Evolutionary conservation across 2,113 vertebrate species (phyloP).

Genomic region (Aphyosemion australe): DNA sequence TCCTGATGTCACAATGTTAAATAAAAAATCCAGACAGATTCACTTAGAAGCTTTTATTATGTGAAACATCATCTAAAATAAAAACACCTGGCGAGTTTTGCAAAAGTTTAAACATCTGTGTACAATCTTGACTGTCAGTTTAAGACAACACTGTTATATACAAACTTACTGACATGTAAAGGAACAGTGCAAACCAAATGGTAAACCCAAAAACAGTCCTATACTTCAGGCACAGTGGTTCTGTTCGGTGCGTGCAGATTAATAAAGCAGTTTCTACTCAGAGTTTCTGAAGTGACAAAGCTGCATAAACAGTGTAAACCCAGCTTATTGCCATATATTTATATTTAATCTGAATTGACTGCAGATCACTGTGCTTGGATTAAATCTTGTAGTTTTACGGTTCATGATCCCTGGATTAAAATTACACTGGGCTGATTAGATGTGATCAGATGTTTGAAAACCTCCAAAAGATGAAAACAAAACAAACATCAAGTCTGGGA

Average conservation of each 20-base stretch:
- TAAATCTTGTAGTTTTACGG: neutral
- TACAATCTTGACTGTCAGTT: slow-evolving; percentile 40
- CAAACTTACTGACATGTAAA: slow-evolving; percentile 30
- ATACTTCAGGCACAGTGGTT: slow-evolving; percentile 30
- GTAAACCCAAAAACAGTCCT: slow-evolving; percentile 14
- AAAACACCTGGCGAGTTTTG: slow-evolving; percentile 16
- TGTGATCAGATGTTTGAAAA: no score
- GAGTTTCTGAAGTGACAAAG: neutral
- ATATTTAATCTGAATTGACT: neutral
- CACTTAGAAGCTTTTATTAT: slow-evolving; percentile 38
- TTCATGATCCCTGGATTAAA: neutral
- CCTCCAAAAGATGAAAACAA: neutral
- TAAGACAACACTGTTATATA: slow-evolving; percentile 7
- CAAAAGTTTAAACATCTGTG: slow-evolving; percentile 21
- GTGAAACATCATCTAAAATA: neutral
- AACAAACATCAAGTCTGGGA: neutral
- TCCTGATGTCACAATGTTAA: no score
- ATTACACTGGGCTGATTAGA: neutral
- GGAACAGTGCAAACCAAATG: slow-evolving; percentile 45
- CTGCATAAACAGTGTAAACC: slow-evolving; percentile 7
- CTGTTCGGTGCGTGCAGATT: slow-evolving; percentile 7
- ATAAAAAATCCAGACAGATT: neutral
- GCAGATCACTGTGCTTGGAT: neutral
- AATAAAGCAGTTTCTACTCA: slow-evolving; percentile 12
- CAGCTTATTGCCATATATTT: neutral